These are phyloP conservation scores for Solea senegalensis DNA, from an alignment of 2,113 vertebrate species.

Conservation along the genomic window DNA sequence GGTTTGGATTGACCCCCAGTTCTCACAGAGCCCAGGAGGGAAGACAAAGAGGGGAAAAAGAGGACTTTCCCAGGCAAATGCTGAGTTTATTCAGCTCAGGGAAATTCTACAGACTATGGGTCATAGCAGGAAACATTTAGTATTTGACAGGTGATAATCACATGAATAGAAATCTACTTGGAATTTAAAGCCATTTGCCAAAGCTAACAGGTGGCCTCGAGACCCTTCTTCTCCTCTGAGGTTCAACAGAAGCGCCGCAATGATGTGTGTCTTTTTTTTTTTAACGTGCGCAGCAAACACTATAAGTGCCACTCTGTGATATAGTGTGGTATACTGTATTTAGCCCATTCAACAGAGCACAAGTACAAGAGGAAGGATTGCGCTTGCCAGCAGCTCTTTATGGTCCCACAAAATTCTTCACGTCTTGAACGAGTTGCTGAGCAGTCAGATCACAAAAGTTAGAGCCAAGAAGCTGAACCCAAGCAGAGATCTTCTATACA, in stretches of 20 bases:
- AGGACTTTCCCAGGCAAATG: slow-evolving; percentile 72
- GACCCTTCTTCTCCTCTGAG: slow-evolving; percentile 5
- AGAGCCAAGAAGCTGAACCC: slow-evolving; percentile 15
- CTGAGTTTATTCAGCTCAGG: slow-evolving; percentile 61
- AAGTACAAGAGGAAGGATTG: slow-evolving; percentile 36
- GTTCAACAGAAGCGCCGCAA: neutral
- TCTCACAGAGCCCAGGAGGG: slow-evolving; percentile 61
- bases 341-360: slow-evolving; percentile 38
- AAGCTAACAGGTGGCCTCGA: neutral
- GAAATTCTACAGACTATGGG: slow-evolving; percentile 52
- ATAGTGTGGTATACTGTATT: slow-evolving; percentile 27
- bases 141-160: slow-evolving; percentile 42
- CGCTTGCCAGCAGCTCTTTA: slow-evolving; percentile 36
- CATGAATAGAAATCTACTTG: slow-evolving; percentile 1
- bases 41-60: slow-evolving; percentile 26
- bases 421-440: slow-evolving; percentile 24
- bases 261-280: neutral
- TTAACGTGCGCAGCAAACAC: slow-evolving; percentile 25
- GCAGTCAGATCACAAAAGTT: slow-evolving; percentile 20
- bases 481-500: neutral
- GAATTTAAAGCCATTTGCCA: slow-evolving; percentile 9
- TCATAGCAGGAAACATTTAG: slow-evolving; percentile 6
- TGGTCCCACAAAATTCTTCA: slow-evolving; percentile 37
- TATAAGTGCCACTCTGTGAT: slow-evolving; percentile 48
- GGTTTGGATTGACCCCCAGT: slow-evolving; percentile 65